Conservation (phyloP, 2,797 vertebrate species). For the Arrhamphus sclerolepis region DNA sequence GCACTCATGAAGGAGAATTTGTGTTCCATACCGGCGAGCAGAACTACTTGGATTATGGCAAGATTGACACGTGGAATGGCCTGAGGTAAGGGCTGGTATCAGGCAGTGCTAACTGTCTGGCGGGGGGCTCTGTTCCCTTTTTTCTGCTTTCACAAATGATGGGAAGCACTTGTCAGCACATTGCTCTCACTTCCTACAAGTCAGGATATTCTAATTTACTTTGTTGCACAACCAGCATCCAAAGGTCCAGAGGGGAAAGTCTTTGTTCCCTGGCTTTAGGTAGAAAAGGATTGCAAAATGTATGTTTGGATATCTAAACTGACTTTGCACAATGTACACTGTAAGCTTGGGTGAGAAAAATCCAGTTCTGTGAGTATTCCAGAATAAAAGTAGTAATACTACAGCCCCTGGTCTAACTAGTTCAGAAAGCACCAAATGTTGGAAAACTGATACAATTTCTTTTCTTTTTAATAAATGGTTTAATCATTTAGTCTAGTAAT, state of each 20-base stretch:
- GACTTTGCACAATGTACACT: slow-evolving; percentile 45
- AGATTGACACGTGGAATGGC: slow-evolving; percentile 85
- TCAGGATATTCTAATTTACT: slow-evolving; percentile 32
- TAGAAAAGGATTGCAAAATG: slow-evolving; percentile 47
- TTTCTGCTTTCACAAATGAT: slow-evolving; percentile 1
- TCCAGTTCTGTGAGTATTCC: not conserved
- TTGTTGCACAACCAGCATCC: slow-evolving; percentile 33
- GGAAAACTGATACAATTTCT: not conserved
- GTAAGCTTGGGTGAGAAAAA: slow-evolving; percentile 2
- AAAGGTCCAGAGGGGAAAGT: slow-evolving; percentile 44
- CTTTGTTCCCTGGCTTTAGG: slow-evolving; percentile 37
- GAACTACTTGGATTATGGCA: slow-evolving; percentile 84
- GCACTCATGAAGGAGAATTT: slow-evolving; percentile 85
- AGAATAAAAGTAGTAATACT: not conserved
- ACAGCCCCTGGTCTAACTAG: not conserved
- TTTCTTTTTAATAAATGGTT: too few relatives aligned
- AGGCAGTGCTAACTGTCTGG: not conserved
- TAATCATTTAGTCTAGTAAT: too few relatives aligned
- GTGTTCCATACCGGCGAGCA: slow-evolving; percentile 83
- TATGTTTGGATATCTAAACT: slow-evolving; percentile 34
- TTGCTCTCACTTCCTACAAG: slow-evolving; percentile 3
- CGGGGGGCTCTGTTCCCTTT: not conserved
- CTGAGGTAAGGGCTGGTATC: slow-evolving; percentile 72
- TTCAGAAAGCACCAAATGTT: too few relatives aligned
- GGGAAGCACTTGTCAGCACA: slow-evolving; percentile 1